Conservation (phyloP, 2,797 vertebrate genomes). For the Gymnoscopelus braueri region DNA sequence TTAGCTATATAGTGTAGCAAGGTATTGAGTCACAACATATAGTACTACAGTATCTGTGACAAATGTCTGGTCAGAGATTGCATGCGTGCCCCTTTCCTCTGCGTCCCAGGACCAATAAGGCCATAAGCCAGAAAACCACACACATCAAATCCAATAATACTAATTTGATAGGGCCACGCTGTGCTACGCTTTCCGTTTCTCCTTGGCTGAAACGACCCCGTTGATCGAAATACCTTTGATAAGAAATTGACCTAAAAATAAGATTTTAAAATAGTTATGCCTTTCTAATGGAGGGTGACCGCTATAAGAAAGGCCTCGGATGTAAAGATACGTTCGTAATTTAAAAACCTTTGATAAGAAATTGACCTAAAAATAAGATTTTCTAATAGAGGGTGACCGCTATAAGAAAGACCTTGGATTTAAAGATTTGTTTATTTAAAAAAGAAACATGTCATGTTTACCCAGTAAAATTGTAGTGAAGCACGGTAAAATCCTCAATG, state of each 20-base stretch:
- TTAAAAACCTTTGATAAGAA: neutral
- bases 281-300: slow-evolving; percentile 15
- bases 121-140: neutral
- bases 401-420: no score
- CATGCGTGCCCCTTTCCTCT: no score
- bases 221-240: neutral
- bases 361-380: neutral
- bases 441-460: no score
- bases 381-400: slow-evolving; percentile 13
- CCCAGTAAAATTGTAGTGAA: no score
- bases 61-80: neutral
- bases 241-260: neutral
- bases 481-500: no score
- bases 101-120: neutral
- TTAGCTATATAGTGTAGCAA: no score
- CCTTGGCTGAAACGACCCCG: slow-evolving; percentile 1
- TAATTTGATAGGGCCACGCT: neutral
- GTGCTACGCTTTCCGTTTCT: neutral
- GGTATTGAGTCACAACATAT: neutral
- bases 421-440: no score
- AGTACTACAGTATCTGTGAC: neutral
- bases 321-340: no score
- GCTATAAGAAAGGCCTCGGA: no score
- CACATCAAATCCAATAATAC: slow-evolving; percentile 20
- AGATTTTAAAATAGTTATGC: neutral